Percentiles rank a stretch among this genome's conserved stretches.
These are phyloP conservation scores for Clarias pachynema DNA, from an alignment of 2,797 vertebrate genomes.

Conservation along the genomic window DNA sequence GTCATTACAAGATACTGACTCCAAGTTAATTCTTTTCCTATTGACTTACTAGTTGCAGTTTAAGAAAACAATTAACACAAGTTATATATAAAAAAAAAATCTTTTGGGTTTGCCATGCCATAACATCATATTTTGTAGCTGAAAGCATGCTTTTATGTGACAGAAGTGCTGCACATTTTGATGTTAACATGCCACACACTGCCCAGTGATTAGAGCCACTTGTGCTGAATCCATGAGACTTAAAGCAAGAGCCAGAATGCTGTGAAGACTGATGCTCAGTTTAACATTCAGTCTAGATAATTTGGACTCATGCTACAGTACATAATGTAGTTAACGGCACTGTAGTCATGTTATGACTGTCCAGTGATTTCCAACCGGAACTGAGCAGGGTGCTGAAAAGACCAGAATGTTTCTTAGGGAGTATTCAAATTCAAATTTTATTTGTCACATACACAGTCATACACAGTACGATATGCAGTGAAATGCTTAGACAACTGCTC, in stretches of 20 bases:
- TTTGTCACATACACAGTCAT: no score
- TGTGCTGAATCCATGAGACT: constrained; percentile 23
- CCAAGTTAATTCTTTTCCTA: background rate
- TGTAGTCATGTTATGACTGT: no score
- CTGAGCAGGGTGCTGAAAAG: background rate
- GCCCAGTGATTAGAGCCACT: constrained; percentile 9
- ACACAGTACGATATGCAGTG: no score
- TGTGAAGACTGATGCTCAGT: no score
- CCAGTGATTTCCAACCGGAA: background rate
- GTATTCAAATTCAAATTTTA: no score
- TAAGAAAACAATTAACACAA: background rate
- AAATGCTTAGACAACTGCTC: no score
- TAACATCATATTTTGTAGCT: background rate
- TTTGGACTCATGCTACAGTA: no score
- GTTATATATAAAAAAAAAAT: background rate
- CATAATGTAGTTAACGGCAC: no score
- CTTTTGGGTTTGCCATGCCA: background rate
- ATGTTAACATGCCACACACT: background rate
- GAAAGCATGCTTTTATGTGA: background rate
- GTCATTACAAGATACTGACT: constrained; percentile 21
- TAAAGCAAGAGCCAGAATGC: background rate
- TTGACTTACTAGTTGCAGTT: background rate
- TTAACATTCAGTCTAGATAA: no score
- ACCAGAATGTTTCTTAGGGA: background rate
- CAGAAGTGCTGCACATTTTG: background rate